Evolutionary conservation across 2,113 vertebrate genomes (phyloP).

Genomic region (Casuarius casuarius): DNA sequence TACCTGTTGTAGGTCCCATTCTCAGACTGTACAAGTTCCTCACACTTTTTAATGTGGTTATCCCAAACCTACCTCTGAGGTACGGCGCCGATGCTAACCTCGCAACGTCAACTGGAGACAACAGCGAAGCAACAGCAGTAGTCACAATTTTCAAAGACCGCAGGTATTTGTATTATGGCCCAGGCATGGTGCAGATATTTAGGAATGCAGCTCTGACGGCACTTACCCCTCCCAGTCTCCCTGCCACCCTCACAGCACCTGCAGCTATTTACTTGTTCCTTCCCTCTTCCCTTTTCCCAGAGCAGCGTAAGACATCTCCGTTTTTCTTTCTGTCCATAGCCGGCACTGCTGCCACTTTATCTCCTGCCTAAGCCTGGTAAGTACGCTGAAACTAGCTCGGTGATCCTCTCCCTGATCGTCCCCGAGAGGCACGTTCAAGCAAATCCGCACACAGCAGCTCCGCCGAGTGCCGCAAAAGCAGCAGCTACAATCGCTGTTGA

Average conservation of each 20-base stretch:
- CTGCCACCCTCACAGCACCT: neutral
- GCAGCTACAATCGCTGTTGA: neutral
- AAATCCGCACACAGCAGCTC: neutral
- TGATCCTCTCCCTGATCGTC: neutral
- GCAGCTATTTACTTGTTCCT: neutral
- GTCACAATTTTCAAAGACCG: rapidly evolving
- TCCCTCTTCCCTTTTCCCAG: neutral
- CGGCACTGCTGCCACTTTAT: neutral
- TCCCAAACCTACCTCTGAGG: neutral
- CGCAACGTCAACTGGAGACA: neutral
- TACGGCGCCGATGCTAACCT: neutral
- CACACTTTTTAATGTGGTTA: neutral
- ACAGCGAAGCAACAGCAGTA: neutral
- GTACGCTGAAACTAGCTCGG: neutral
- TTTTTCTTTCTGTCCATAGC: neutral
- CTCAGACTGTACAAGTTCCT: neutral
- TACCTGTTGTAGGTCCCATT: neutral
- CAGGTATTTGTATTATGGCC: neutral
- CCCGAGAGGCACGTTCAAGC: neutral
- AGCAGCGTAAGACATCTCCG: neutral
- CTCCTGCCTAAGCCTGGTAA: neutral
- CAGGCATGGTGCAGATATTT: neutral
- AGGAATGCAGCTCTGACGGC: neutral
- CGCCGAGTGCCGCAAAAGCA: neutral
- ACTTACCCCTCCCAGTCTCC: neutral